These are phyloP conservation scores for Cantharis nigra DNA, from an alignment of 2,888 invertebrate species.

Conservation along the genomic window DNA sequence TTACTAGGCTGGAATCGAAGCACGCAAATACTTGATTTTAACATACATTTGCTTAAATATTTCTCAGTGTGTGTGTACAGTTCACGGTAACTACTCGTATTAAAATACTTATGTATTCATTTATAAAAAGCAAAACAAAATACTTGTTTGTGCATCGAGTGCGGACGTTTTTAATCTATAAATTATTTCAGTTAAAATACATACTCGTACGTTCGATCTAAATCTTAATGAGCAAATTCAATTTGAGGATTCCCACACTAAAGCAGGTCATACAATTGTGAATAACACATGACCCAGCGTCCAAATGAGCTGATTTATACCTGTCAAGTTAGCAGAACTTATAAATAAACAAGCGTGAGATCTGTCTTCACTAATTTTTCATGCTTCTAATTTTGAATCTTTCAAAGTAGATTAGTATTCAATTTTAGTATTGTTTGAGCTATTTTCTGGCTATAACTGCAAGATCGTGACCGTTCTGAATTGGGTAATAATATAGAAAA, in stretches of 20 bases:
- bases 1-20: too few relatives aligned
- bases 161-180: constrained; percentile 26
- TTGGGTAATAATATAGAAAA: constrained; percentile 25
- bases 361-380: constrained; percentile 32
- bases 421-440: constrained; percentile 25
- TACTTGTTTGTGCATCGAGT: constrained; percentile 1
- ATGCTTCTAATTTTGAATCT: constrained; percentile 28
- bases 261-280: constrained; percentile 28
- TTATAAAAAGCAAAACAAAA: background rate
- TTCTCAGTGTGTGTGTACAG: too few relatives aligned
- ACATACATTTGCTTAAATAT: too few relatives aligned
- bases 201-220: constrained; percentile 12
- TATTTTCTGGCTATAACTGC: constrained; percentile 24
- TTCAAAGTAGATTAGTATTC: constrained; percentile 24
- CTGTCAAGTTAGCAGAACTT: constrained; percentile 29
- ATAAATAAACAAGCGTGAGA: constrained; percentile 32
- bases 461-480: constrained; percentile 25
- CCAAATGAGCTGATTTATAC: constrained; percentile 31
- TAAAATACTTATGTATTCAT: background rate
- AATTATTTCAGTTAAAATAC: constrained; percentile 10
- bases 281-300: constrained; percentile 26
- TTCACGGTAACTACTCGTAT: background rate
- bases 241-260: constrained; percentile 33
- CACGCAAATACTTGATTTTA: too few relatives aligned
- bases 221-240: constrained; percentile 30